Evolutionary conservation across 2,797 vertebrate genomes (phyloP).

Genomic region (Anguilla obscura): DNA sequence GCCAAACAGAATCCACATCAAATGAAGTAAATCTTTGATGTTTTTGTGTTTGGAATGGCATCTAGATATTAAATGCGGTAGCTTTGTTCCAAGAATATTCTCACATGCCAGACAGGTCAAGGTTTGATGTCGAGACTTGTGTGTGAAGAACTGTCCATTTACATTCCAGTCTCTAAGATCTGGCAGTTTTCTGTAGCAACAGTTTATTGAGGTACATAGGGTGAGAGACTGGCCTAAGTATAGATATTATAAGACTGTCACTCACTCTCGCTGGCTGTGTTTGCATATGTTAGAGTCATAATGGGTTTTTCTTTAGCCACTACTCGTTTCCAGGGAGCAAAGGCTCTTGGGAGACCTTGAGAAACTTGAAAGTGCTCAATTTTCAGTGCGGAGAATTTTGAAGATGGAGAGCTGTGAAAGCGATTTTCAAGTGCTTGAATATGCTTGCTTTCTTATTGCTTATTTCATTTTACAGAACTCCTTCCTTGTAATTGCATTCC

Average conservation of each 20-base stretch:
- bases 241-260: not conserved
- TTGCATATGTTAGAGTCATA: not conserved
- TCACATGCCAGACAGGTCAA: not conserved
- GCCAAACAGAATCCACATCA: not conserved
- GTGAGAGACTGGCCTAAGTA: not conserved
- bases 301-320: not conserved
- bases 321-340: not conserved
- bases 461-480: slow-evolving; percentile 29
- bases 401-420: not conserved
- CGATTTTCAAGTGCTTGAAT: not conserved
- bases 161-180: not conserved
- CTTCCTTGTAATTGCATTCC: not conserved
- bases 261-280: not conserved
- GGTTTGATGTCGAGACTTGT: not conserved
- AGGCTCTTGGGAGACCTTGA: not conserved
- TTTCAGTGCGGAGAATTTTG: not conserved
- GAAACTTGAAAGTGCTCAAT: not conserved
- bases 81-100: not conserved
- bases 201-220: not conserved
- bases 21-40: not conserved
- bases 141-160: slow-evolving; percentile 18
- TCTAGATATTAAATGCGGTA: not conserved
- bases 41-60: not conserved
- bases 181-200: not conserved
- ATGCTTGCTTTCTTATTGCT: not conserved